These are phyloP conservation scores for Aviceda cuculoides DNA, from an alignment of 2,797 vertebrate genomes.

Conservation along the genomic window DNA sequence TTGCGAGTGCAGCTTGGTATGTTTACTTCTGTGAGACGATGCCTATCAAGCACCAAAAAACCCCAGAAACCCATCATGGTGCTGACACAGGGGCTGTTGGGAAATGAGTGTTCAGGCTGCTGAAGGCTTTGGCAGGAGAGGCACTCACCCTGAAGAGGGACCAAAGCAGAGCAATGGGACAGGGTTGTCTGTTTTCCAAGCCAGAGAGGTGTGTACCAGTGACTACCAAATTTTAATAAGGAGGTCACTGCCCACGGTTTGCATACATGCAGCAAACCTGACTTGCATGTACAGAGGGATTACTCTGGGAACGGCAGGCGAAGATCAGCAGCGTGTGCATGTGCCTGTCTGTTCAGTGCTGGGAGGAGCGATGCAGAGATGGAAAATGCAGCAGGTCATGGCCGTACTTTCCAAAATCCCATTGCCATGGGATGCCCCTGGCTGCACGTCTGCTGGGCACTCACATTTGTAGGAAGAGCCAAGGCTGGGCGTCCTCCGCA, in stretches of 20 bases:
- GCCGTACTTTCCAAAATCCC: neutral
- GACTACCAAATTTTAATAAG: neutral
- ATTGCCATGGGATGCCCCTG: neutral
- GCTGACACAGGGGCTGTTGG: neutral
- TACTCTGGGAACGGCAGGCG: neutral
- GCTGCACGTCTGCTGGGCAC: accelerated
- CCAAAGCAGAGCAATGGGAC: neutral
- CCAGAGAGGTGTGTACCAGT: neutral
- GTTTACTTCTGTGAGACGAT: neutral
- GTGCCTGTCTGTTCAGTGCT: neutral
- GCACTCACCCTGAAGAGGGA: neutral
- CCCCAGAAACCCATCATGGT: neutral
- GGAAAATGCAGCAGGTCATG: neutral
- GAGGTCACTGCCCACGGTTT: neutral
- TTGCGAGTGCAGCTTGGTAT: neutral
- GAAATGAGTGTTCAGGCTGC: neutral
- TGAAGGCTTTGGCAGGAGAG: neutral
- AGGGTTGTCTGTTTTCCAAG: neutral
- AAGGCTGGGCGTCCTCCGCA: neutral
- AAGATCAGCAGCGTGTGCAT: neutral
- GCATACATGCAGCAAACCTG: neutral
- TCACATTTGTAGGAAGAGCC: accelerated
- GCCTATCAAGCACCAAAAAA: neutral
- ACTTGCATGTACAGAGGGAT: accelerated
- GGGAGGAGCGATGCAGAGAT: neutral